These are phyloP conservation scores for Poeciliopsis occidentalis DNA, from an alignment of 2,113 vertebrate genomes.

Conservation along the genomic window DNA sequence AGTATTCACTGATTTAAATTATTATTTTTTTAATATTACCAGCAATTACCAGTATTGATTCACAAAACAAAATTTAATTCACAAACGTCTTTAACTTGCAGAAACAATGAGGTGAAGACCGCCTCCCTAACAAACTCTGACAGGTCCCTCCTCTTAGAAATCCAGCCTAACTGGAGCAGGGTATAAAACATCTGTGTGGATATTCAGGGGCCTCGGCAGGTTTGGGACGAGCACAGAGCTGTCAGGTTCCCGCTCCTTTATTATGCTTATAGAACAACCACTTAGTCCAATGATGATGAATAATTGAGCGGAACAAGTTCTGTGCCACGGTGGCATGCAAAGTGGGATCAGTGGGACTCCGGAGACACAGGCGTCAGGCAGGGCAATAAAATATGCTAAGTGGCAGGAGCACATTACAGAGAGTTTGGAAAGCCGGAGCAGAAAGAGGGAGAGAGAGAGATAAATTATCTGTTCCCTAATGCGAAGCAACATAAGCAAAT, in stretches of 20 bases:
- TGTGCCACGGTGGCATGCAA: constrained; percentile 75
- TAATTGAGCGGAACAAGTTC: constrained; percentile 84
- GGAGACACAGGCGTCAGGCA: constrained; percentile 73
- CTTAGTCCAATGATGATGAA: constrained; percentile 84
- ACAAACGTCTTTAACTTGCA: not conserved
- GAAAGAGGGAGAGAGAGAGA: constrained; percentile 78
- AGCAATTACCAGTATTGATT: too few relatives aligned
- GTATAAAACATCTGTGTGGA: constrained; percentile 48
- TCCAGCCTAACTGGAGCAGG: constrained; percentile 12
- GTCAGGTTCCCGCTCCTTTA: constrained; percentile 74
- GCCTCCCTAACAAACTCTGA: constrained; percentile 10
- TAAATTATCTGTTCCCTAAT: constrained; percentile 84
- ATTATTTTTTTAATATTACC: too few relatives aligned
- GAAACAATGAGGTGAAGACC: not conserved
- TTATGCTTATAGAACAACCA: constrained; percentile 81
- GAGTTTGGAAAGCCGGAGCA: constrained; percentile 63
- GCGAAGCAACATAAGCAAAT: constrained; percentile 84
- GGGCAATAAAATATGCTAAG: constrained; percentile 86
- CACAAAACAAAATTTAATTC: too few relatives aligned
- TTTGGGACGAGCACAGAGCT: constrained; percentile 63
- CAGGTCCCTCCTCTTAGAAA: constrained; percentile 7
- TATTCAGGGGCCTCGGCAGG: constrained; percentile 34
- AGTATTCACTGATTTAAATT: too few relatives aligned
- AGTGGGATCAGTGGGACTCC: constrained; percentile 73
- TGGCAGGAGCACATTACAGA: constrained; percentile 78